Conservation (phyloP, 2,888 invertebrate species). For the Synergus itoensis region DNA sequence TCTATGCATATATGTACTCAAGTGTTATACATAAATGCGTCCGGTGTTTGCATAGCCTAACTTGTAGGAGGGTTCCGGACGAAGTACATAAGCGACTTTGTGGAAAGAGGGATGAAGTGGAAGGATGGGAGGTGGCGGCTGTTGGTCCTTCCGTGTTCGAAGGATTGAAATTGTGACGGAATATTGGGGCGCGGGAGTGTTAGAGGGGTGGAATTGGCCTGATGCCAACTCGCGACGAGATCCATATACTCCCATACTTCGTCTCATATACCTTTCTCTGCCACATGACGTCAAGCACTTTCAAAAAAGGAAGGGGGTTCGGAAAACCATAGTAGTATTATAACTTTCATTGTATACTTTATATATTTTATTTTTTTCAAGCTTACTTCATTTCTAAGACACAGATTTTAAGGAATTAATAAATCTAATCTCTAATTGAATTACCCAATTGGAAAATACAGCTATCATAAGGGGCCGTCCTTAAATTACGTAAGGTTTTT, state of each 20-base stretch:
- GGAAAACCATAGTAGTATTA: neutral
- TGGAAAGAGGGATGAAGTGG: neutral
- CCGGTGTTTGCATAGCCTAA: constrained; percentile 11
- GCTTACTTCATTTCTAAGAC: neutral
- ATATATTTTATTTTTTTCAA: neutral
- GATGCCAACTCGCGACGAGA: constrained; percentile 13
- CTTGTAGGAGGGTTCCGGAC: constrained; percentile 4
- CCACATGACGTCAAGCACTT: constrained; percentile 21
- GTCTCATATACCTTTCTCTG: constrained; percentile 15
- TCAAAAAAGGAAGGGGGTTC: neutral
- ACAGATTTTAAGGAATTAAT: neutral
- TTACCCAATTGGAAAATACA: neutral
- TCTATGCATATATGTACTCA: neutral
- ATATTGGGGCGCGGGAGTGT: neutral
- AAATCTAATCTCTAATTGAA: no score
- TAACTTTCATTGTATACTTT: neutral
- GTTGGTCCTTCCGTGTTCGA: constrained; percentile 8
- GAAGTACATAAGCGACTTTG: constrained; percentile 20
- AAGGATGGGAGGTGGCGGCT: neutral
- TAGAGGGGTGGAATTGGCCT: neutral
- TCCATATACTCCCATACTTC: constrained; percentile 27
- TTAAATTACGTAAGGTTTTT: no score
- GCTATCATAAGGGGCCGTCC: no score
- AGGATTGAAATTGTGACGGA: constrained; percentile 13
- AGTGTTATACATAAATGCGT: neutral